phyloP scores from a whole-genome alignment of 2,888 invertebrate genomes.

The Ophion slaviceki region DNA sequence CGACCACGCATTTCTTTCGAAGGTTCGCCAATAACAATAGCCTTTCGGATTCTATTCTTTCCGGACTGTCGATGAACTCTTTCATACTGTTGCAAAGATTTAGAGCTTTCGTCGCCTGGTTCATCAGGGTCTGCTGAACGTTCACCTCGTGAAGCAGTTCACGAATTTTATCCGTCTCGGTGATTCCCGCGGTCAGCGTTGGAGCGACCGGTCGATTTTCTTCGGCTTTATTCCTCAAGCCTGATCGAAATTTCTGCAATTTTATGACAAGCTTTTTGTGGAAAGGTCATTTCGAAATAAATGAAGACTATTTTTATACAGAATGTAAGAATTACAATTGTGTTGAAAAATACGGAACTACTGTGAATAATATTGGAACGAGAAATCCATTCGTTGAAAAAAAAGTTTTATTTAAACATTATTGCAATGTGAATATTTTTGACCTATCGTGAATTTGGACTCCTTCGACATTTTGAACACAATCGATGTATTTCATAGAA shows the following conservation, averaged over 20 bases:
- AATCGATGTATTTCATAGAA: no score
- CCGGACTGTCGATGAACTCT: constrained; percentile 83
- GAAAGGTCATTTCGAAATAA: neutral
- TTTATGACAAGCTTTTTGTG: neutral
- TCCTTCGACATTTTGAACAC: no score
- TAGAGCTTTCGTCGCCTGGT: constrained; percentile 84
- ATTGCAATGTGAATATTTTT: no score
- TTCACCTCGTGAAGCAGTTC: constrained; percentile 71
- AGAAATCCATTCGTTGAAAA: no score
- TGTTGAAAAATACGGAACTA: no score
- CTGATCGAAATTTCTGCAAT: constrained; percentile 56
- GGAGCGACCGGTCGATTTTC: constrained; percentile 17
- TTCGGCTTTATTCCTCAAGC: constrained; percentile 7
- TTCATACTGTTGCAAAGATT: constrained; percentile 83
- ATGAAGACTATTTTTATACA: constrained; percentile 39
- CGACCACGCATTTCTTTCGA: constrained; percentile 68
- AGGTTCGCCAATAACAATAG: constrained; percentile 82
- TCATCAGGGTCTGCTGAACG: constrained; percentile 73
- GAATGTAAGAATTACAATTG: no score
- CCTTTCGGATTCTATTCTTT: constrained; percentile 85
- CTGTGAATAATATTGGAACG: no score
- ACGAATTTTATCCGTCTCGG: constrained; percentile 66
- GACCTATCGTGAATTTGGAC: no score
- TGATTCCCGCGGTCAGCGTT: neutral
- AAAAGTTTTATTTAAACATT: no score